phyloP scores from a whole-genome alignment of 2,888 invertebrate genomes.

The Leptinotarsa tumamoca region DNA sequence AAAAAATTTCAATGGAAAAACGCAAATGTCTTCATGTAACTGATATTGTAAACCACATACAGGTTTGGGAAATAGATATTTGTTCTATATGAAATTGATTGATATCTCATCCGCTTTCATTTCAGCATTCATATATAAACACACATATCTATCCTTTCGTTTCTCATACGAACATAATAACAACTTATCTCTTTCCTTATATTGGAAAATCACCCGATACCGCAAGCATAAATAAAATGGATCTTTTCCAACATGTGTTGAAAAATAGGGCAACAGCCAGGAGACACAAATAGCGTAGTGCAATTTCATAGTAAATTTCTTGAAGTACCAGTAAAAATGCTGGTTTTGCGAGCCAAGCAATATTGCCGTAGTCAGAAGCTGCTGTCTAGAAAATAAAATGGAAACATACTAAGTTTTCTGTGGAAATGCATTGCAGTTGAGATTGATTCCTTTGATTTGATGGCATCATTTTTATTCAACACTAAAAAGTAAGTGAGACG shows the following conservation, averaged over 20 bases:
- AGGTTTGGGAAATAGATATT: no score
- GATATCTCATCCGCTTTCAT: neutral
- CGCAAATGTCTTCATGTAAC: no score
- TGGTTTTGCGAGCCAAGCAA: slow-evolving; percentile 24
- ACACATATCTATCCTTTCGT: neutral
- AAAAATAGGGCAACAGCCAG: slow-evolving; percentile 30
- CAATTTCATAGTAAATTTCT: slow-evolving; percentile 28
- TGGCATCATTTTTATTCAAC: no score
- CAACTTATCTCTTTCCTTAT: neutral
- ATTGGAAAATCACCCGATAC: slow-evolving; percentile 9
- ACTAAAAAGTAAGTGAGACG: no score
- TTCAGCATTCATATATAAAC: neutral
- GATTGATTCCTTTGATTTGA: neutral
- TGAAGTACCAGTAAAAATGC: slow-evolving; percentile 29
- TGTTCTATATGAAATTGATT: neutral
- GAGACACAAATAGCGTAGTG: slow-evolving; percentile 25
- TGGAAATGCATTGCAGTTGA: neutral
- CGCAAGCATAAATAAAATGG: slow-evolving; percentile 26
- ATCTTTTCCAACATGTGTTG: slow-evolving; percentile 27
- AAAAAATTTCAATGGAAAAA: no score
- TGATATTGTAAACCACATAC: no score
- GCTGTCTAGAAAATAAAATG: neutral
- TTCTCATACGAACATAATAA: neutral
- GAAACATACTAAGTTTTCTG: neutral
- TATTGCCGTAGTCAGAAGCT: slow-evolving; percentile 23